Evolutionary conservation across 2,888 invertebrate species (phyloP).

Genomic region (Listrodromus nycthemerus): DNA sequence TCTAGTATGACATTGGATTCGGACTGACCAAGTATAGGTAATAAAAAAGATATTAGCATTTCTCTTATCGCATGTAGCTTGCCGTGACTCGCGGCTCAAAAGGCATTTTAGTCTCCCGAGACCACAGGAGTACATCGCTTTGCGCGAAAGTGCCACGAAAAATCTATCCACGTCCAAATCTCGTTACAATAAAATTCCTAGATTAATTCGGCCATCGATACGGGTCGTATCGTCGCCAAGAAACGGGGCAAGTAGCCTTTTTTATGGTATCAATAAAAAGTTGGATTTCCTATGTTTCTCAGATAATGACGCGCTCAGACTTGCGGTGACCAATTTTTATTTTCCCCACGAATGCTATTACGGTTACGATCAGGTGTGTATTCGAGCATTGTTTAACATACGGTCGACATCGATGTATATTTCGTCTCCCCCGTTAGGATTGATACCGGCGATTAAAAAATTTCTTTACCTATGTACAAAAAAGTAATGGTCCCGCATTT

Average conservation of each 20-base stretch:
- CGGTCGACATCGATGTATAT: background rate
- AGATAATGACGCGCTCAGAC: conserved; percentile 59
- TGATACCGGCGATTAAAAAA: conserved; percentile 23
- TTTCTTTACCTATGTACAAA: conserved; percentile 46
- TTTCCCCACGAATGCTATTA: conserved; percentile 2
- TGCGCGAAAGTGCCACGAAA: conserved; percentile 67
- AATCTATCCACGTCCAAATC: conserved; percentile 59
- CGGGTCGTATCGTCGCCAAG: conserved; percentile 48
- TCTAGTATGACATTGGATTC: conserved; percentile 73
- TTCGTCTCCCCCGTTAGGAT: background rate
- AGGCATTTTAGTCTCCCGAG: conserved; percentile 62
- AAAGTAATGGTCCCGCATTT: conserved; percentile 32
- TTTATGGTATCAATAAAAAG: background rate
- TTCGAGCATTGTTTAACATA: conserved; percentile 11
- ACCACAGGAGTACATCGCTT: background rate
- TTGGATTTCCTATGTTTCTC: conserved; percentile 12
- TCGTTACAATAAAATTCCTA: conserved; percentile 70
- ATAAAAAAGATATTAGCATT: conserved; percentile 73
- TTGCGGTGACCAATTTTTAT: conserved; percentile 75
- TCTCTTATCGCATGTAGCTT: conserved; percentile 70
- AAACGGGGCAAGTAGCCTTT: conserved; percentile 58
- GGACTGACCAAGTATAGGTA: conserved; percentile 68
- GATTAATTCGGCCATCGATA: conserved; percentile 77
- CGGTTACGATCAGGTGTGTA: background rate
- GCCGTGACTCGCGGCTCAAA: conserved; percentile 69